Percentiles rank a stretch among this genome's conserved stretches.
Evolutionary conservation across 2,113 vertebrate species (phyloP).

Genomic region (Chionis minor): DNA sequence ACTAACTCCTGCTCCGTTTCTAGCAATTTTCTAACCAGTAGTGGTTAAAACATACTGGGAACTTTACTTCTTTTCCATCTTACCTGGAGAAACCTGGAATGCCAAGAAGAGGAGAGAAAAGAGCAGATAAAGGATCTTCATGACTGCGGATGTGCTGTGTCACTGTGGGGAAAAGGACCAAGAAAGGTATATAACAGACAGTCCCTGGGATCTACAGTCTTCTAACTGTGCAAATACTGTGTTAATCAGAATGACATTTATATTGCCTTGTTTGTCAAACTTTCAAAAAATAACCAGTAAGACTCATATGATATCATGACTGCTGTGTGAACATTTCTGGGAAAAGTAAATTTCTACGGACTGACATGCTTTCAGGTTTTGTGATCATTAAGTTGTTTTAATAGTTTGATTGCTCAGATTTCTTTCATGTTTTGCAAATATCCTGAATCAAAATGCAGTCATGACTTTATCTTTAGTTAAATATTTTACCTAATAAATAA

Average conservation of each 20-base stretch:
- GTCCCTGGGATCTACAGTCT: background rate
- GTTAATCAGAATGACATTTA: background rate
- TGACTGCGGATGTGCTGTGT: background rate
- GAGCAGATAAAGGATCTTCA: slow-evolving; percentile 54
- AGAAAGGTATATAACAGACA: background rate
- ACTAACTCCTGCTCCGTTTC: background rate
- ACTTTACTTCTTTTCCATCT: background rate
- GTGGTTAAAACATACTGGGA: background rate
- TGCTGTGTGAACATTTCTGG: background rate
- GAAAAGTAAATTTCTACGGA: background rate
- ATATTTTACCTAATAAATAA: background rate
- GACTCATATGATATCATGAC: background rate
- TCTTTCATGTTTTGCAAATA: background rate
- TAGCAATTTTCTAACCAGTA: background rate
- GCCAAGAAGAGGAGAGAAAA: slow-evolving; percentile 41
- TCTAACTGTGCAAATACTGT: background rate
- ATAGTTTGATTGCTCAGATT: background rate
- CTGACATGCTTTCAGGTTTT: background rate
- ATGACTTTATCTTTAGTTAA: background rate
- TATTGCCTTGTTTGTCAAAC: background rate
- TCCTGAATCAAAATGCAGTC: background rate
- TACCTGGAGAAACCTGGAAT: slow-evolving; percentile 40
- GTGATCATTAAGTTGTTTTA: background rate
- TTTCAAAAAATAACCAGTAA: background rate
- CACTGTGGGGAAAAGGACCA: background rate